Conservation (phyloP, 30 jellyfish, hydroid and myxozoan genomes). For the Hydractinia symbiolongicarpus region DNA sequence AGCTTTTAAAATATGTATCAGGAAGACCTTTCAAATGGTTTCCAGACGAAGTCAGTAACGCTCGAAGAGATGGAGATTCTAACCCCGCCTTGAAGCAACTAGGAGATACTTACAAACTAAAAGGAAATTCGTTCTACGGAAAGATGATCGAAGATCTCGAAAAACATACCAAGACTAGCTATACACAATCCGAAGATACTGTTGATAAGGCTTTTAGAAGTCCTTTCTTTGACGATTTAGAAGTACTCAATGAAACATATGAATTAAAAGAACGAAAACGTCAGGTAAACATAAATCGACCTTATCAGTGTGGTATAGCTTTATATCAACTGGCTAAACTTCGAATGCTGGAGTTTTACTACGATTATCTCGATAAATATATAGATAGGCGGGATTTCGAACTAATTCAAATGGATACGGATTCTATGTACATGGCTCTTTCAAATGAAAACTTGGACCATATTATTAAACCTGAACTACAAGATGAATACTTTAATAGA, state of each 20-base stretch:
- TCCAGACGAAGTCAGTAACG: constrained; percentile 11
- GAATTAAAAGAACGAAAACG: not conserved
- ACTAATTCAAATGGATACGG: constrained; percentile 25
- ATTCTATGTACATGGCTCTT: constrained; percentile 1
- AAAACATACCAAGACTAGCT: not conserved
- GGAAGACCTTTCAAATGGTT: constrained; percentile 13
- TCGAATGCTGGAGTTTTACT: constrained; percentile 23
- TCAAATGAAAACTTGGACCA: not conserved
- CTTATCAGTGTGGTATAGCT: constrained; percentile 22
- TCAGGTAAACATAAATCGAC: not conserved
- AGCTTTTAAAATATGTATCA: constrained; percentile 10
- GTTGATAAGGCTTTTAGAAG: constrained; percentile 3
- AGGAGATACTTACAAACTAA: not conserved
- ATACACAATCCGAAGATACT: not conserved
- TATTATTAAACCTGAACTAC: not conserved
- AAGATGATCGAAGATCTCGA: constrained; percentile 4
- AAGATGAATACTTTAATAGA: not conserved
- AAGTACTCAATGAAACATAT: not conserved
- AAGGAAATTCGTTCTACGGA: constrained; percentile 10
- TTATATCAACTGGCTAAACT: constrained; percentile 28
- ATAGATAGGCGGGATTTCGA: constrained; percentile 16
- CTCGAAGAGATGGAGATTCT: constrained; percentile 2
- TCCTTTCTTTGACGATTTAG: not conserved
- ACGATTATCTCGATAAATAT: constrained; percentile 14
- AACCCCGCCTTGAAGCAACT: not conserved